Evolutionary conservation across 2,888 invertebrate genomes (phyloP).

Genomic region (Ametastegia equiseti): DNA sequence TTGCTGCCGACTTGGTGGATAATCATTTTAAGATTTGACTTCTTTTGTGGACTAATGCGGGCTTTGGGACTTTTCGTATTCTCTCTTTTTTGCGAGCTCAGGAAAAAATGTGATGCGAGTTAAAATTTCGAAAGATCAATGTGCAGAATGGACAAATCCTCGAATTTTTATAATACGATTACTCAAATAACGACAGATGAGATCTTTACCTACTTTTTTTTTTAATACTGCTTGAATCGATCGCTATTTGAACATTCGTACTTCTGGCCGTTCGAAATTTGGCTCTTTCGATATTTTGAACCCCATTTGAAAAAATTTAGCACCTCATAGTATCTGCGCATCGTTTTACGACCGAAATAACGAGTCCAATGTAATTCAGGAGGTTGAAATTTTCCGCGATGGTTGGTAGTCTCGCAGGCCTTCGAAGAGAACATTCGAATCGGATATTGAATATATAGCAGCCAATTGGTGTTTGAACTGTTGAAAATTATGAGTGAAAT

Average conservation of each 20-base stretch:
- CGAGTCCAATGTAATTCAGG: not conserved
- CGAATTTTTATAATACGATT: too few relatives aligned
- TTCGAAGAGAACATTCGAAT: not conserved
- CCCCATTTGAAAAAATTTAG: too few relatives aligned
- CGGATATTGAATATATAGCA: not conserved
- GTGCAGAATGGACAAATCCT: too few relatives aligned
- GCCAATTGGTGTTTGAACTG: not conserved
- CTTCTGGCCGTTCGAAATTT: too few relatives aligned
- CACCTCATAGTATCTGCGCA: not conserved
- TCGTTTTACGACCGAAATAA: not conserved
- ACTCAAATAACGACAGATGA: too few relatives aligned
- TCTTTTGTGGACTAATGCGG: not conserved
- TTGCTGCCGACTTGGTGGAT: not conserved
- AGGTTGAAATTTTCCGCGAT: not conserved
- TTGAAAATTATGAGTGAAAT: constrained; percentile 37
- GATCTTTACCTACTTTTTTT: too few relatives aligned
- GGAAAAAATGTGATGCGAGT: not conserved
- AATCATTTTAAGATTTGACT: not conserved
- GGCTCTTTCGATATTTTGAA: too few relatives aligned
- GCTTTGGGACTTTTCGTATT: not conserved
- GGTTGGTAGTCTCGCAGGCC: not conserved
- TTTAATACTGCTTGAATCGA: too few relatives aligned
- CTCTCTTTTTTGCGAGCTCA: too few relatives aligned
- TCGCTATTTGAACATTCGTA: too few relatives aligned
- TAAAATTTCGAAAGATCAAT: too few relatives aligned